Evolutionary conservation across 2,888 invertebrate genomes (phyloP).

Genomic region (Melanostoma mellinum): DNA sequence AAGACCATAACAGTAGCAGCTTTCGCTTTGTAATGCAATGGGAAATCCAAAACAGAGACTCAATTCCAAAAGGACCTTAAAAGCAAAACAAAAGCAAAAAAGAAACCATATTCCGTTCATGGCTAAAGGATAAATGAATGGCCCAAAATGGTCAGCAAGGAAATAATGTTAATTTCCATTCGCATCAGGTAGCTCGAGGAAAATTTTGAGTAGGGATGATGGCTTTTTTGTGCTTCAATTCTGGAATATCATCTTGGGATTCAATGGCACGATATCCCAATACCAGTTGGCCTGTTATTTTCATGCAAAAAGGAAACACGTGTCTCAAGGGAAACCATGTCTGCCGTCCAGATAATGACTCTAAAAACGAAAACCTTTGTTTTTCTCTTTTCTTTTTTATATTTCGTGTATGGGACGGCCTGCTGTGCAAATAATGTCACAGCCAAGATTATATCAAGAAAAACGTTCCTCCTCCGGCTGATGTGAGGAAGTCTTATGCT

Average conservation of each 20-base stretch:
- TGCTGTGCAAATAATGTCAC: too few species aligned
- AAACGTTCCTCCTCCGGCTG: too few species aligned
- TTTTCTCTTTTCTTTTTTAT: too few species aligned
- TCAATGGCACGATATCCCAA: conserved; percentile 1
- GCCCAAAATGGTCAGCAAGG: neutral
- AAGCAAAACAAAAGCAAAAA: neutral
- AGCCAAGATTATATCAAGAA: too few species aligned
- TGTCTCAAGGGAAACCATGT: neutral
- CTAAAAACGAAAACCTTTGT: too few species aligned
- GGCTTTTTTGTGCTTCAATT: conserved; percentile 1
- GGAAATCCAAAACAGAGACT: neutral
- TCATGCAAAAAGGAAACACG: conserved; percentile 12
- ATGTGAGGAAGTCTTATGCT: too few species aligned
- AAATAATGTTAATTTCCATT: conserved; percentile 24
- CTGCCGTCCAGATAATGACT: neutral
- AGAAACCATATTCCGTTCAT: conserved; percentile 2
- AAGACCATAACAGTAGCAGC: neutral
- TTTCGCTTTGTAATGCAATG: neutral
- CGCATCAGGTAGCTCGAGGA: conserved; percentile 11
- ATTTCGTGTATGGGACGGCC: too few species aligned
- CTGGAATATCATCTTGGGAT: conserved; percentile 12
- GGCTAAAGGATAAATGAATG: conserved; percentile 15
- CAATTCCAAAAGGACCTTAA: neutral
- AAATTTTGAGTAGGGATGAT: conserved; percentile 6
- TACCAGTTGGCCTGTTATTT: neutral